Evolutionary conservation across 2,113 vertebrate species (phyloP), one percentile per base, ranked within the genome.

Genomic region (Saccopteryx leptura): DNA sequence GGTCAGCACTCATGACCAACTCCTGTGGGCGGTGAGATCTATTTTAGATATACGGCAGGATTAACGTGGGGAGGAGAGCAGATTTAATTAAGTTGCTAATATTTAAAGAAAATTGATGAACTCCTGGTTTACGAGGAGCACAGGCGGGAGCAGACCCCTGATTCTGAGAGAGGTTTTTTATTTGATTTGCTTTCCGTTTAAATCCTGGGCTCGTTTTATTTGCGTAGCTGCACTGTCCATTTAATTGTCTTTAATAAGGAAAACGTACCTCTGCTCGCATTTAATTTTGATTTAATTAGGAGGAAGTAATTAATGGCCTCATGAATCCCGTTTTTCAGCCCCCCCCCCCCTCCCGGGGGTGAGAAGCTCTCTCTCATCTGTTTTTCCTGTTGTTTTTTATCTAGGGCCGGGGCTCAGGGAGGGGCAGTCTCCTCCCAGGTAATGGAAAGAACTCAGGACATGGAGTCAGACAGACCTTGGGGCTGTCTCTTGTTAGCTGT

Each of bases 81-180:
- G 98, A 98, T 99, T 99, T 99, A 99, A 99, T 99, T 99, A 99
- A 99, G 98, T 98, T 99, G 98, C 98, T 98, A 98, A 98, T 98
- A 99, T 98, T 98, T 99, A 99, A 99, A 98, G 98, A 98, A 98
- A 99, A 99, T 98, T 98, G 98, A 98, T 99, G 99, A 99, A 99
- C 98, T 98, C 23, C 0, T 96, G 96, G 97, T 98, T 98, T 98
- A 98, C 94, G 97, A 98, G 98, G 95, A 96, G 97, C 97, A 94
- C 96, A 86, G 97, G 96, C 95, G 60, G 91, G 94, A 87, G 95
- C 96, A 96, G 93, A 8, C 95, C 97, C 96, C 96, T 98, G 88
- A 91, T 98, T 97, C 96, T 0, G 21, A 97, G 97, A 96, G 96
- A 97, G 92, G 74, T 74, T 98, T 98, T 98, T 98, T 96, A 97